Conservation (phyloP, 2,113 vertebrate species). For the Mus musculus region DNA sequence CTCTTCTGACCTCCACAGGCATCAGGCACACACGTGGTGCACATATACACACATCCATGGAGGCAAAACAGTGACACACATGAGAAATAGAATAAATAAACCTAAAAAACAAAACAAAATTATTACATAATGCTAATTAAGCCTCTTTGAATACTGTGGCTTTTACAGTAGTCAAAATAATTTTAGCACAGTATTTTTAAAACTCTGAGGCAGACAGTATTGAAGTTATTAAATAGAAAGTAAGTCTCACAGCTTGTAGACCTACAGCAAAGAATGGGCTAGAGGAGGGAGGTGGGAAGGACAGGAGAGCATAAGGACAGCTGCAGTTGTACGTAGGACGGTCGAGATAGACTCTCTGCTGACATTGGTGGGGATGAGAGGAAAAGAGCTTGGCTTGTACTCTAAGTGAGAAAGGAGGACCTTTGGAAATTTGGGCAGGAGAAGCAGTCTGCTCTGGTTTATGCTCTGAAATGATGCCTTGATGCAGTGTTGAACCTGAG, state of each 20-base stretch:
- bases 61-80: neutral
- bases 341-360: neutral
- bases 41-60: neutral
- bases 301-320: neutral
- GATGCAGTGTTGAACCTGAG: neutral
- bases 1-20: neutral
- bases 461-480: neutral
- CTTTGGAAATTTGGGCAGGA: constrained; percentile 19
- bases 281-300: neutral
- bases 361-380: neutral
- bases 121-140: neutral
- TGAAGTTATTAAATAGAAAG: neutral
- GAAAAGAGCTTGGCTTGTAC: constrained; percentile 19
- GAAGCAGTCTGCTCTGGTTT: neutral
- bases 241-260: neutral
- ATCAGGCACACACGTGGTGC: neutral
- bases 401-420: neutral
- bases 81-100: neutral
- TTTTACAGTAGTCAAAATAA: neutral
- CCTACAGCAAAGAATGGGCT: neutral
- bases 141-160: neutral
- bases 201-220: neutral
- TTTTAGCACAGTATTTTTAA: neutral
- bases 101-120: neutral
- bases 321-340: neutral